These are phyloP conservation scores for Ellobium chinense DNA, from an alignment of 2,888 invertebrate species.

Conservation along the genomic window DNA sequence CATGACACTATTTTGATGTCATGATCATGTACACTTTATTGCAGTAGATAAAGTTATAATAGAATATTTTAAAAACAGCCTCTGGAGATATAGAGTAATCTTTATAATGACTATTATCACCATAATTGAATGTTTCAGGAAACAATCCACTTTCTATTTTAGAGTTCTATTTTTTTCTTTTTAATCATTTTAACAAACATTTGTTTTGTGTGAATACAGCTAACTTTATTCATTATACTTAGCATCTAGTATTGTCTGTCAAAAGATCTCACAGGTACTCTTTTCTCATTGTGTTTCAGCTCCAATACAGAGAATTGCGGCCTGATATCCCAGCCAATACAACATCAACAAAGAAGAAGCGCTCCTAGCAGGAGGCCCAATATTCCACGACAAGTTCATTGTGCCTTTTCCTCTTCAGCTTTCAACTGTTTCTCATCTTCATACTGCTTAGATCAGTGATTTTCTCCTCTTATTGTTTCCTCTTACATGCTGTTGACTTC, in stretches of 20 bases:
- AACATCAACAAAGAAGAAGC: conserved; percentile 59
- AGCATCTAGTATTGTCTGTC: no score
- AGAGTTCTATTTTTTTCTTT: no score
- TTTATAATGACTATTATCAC: no score
- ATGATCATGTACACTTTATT: not conserved
- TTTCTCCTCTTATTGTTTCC: not conserved
- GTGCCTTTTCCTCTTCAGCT: conserved; percentile 35
- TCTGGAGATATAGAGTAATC: no score
- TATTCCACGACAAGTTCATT: conserved; percentile 7
- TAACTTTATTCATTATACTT: no score
- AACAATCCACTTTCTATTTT: no score
- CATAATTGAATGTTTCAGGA: no score
- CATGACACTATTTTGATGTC: not conserved
- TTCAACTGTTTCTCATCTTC: not conserved
- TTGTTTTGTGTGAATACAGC: no score
- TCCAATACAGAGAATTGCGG: conserved; percentile 65
- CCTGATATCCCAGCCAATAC: conserved; percentile 64
- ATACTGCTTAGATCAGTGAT: not conserved
- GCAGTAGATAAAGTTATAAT: no score
- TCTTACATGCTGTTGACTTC: not conserved
- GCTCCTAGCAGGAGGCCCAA: conserved; percentile 44
- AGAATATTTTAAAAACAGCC: no score
- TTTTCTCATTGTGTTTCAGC: conserved; percentile 52
- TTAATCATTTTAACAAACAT: no score
- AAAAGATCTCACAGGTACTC: no score